phyloP scores from a whole-genome alignment of 2,797 vertebrate genomes.

The Glyptemys insculpta region DNA sequence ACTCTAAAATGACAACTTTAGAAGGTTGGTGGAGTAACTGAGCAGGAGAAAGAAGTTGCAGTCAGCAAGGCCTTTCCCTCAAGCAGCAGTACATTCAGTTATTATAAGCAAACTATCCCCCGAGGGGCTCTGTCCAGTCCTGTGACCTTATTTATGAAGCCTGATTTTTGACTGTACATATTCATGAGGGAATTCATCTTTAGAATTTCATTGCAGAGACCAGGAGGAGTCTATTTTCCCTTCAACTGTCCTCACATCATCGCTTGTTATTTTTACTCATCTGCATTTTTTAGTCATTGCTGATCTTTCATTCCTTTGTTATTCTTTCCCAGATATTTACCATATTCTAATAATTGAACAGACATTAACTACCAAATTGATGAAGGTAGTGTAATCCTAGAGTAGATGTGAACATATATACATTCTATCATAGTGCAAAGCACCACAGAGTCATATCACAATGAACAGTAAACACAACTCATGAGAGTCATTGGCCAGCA shows the following conservation, averaged over 20 bases:
- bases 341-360: background rate
- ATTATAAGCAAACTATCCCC: background rate
- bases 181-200: background rate
- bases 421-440: too few relatives aligned
- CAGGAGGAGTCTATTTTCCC: background rate
- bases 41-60: background rate
- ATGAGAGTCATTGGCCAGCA: too few relatives aligned
- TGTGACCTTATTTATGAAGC: background rate
- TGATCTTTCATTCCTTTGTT: background rate
- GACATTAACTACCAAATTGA: background rate
- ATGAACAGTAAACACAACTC: too few relatives aligned
- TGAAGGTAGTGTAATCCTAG: background rate
- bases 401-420: background rate
- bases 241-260: background rate
- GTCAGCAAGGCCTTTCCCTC: background rate
- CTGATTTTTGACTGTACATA: background rate
- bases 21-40: background rate
- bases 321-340: background rate
- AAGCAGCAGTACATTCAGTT: background rate
- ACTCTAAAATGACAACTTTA: background rate
- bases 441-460: too few relatives aligned
- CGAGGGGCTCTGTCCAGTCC: background rate
- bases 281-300: slow-evolving; percentile 28
- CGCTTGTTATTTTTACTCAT: background rate
- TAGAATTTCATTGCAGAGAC: background rate